Conservation (phyloP, 2,797 vertebrate species). For the Acrossocheilus wenchowensis region DNA sequence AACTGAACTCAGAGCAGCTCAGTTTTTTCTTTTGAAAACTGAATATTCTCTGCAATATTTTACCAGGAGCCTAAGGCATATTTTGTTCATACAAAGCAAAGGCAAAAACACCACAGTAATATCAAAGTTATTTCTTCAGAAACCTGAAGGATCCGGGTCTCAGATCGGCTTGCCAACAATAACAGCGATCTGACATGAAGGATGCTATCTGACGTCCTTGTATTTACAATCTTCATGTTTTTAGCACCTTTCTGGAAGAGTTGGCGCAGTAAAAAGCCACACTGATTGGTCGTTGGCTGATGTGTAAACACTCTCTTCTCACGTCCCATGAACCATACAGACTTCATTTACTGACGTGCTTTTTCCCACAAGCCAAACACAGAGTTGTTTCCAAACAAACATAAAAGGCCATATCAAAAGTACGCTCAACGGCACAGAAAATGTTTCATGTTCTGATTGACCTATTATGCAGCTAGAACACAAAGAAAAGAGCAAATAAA, state of each 20-base stretch:
- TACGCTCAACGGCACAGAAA: background rate
- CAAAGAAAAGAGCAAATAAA: constrained; percentile 24
- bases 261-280: constrained; percentile 30
- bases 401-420: constrained; percentile 30
- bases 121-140: constrained; percentile 38
- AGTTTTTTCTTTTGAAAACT: background rate
- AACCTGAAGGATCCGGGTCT: background rate
- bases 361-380: background rate
- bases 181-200: constrained; percentile 45
- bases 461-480: background rate
- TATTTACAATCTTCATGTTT: constrained; percentile 19
- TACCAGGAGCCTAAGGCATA: background rate
- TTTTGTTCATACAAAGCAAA: constrained; percentile 21
- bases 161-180: constrained; percentile 41
- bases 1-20: background rate
- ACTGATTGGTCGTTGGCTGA: constrained; percentile 38
- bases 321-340: constrained; percentile 27
- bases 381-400: constrained; percentile 32
- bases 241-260: constrained; percentile 52
- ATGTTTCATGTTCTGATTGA: constrained; percentile 8
- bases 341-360: background rate
- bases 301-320: constrained; percentile 30
- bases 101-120: constrained; percentile 26
- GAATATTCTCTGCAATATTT: background rate
- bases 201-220: constrained; percentile 13